Evolutionary conservation across 2,113 vertebrate species (phyloP).

Genomic region (Gnathonemus echidnorhynchus): DNA sequence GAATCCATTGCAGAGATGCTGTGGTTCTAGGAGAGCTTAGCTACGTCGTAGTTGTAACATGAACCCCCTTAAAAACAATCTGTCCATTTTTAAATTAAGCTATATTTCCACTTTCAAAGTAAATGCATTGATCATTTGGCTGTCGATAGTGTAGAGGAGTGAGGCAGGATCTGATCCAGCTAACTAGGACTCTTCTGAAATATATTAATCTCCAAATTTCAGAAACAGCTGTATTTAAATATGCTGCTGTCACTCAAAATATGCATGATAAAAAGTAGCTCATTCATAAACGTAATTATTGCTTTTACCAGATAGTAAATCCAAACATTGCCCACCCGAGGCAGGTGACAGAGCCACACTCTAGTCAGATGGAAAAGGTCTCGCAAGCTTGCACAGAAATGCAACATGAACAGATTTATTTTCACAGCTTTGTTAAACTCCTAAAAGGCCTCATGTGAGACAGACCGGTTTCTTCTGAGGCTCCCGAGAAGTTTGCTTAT

Average conservation of each 20-base stretch:
- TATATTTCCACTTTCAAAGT: not conserved
- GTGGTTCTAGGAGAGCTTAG: not conserved
- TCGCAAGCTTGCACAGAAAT: not conserved
- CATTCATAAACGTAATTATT: not conserved
- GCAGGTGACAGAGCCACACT: not conserved
- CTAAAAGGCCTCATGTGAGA: slow-evolving; percentile 1
- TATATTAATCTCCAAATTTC: not conserved
- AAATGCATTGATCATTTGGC: not conserved
- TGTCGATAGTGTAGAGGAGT: not conserved
- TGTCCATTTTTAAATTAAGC: not conserved
- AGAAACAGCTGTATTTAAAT: not conserved
- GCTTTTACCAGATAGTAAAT: not conserved
- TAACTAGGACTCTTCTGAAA: not conserved
- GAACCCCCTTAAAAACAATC: not conserved
- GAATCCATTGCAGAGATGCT: not conserved
- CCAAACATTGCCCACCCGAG: not conserved
- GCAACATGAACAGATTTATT: not conserved
- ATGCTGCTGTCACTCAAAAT: not conserved
- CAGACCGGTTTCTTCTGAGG: not conserved
- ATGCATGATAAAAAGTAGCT: not conserved
- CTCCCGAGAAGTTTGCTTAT: not conserved
- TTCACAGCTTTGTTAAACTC: not conserved
- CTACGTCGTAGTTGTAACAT: not conserved
- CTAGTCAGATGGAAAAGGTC: not conserved
- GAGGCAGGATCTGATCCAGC: not conserved